Conservation (phyloP, 35 echinoderm and acorn worm species). For the Diadema setosum region DNA sequence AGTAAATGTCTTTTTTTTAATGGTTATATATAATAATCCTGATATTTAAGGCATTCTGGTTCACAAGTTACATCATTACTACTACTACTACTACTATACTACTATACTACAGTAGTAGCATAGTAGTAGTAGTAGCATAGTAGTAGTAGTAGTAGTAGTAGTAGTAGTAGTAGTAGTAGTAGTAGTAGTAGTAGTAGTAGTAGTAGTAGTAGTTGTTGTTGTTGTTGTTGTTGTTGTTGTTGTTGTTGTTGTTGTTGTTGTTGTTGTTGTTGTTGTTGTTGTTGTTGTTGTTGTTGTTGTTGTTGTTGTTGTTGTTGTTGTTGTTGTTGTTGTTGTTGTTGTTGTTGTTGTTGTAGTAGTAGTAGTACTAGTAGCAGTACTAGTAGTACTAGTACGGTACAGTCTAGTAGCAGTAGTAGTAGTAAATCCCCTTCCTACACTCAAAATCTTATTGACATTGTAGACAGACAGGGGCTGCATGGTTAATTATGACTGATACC, state of each 20-base stretch:
- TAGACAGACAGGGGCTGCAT: too few species aligned
- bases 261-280: neutral
- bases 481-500: too few species aligned
- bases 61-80: neutral
- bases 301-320: neutral
- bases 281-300: neutral
- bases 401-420: neutral
- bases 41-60: neutral
- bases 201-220: neutral
- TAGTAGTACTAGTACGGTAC: neutral
- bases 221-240: neutral
- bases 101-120: too few species aligned
- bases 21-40: neutral
- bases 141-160: neutral
- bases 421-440: too few species aligned
- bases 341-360: neutral
- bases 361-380: neutral
- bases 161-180: neutral
- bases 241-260: neutral
- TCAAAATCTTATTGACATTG: too few species aligned
- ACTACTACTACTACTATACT: too few species aligned
- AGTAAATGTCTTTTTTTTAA: too few species aligned
- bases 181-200: neutral
- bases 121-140: too few species aligned
- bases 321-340: neutral